Conservation (phyloP, 2,888 invertebrate genomes). For the Eudasyphora cyanicolor region DNA sequence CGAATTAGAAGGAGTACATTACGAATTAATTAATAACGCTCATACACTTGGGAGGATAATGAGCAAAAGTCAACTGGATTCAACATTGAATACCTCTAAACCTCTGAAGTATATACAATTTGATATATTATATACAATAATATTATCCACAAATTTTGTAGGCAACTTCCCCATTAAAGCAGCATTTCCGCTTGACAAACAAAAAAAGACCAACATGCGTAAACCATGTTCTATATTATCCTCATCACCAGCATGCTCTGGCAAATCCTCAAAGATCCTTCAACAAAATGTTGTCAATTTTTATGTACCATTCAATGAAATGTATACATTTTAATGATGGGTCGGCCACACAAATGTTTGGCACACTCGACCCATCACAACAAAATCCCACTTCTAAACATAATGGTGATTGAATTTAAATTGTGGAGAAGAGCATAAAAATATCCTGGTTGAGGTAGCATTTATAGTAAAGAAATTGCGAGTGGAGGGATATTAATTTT, state of each 20-base stretch:
- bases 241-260: constrained; percentile 7
- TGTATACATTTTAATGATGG: constrained; percentile 77
- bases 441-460: constrained; percentile 52
- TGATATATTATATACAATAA: no score
- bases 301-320: constrained; percentile 70
- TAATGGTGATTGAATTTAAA: constrained; percentile 54
- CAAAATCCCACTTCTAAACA: constrained; percentile 18
- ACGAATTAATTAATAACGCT: no score
- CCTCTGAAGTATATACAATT: background rate
- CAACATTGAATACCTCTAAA: no score
- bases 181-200: background rate
- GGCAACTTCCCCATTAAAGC: constrained; percentile 14
- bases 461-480: constrained; percentile 4
- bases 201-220: background rate
- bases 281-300: constrained; percentile 58
- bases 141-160: background rate
- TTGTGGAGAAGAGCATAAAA: no score
- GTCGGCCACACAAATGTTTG: constrained; percentile 72
- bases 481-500: no score
- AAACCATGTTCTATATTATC: constrained; percentile 27
- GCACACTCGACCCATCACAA: constrained; percentile 24
- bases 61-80: no score
- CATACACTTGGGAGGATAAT: no score
- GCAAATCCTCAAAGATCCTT: constrained; percentile 40
- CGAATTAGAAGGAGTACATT: no score